Evolutionary conservation across 2,888 invertebrate species (phyloP).

Genomic region (Amphipyra tragopoginis): DNA sequence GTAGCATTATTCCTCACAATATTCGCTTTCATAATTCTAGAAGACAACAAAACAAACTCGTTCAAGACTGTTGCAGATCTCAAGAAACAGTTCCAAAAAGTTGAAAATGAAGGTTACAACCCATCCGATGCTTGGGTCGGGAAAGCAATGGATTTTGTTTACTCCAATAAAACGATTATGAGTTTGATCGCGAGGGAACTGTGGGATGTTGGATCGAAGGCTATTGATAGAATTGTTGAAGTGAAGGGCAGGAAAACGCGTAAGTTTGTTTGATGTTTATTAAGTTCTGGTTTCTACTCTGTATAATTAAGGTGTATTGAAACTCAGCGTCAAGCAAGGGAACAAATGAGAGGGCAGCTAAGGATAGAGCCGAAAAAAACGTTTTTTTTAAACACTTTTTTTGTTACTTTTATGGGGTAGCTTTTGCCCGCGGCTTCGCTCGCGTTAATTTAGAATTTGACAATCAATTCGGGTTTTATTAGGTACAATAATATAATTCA

Average conservation of each 20-base stretch:
- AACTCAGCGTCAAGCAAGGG: no score
- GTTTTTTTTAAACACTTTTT: no score
- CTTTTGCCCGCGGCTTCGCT: no score
- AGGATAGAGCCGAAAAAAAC: no score
- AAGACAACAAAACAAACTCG: constrained; percentile 59
- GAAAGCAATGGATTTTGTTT: constrained; percentile 81
- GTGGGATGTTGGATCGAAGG: constrained; percentile 80
- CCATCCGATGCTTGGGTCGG: constrained; percentile 75
- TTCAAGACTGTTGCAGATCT: constrained; percentile 73
- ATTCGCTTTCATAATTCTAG: constrained; percentile 55
- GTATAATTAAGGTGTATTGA: background rate
- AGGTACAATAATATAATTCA: no score
- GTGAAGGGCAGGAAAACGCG: constrained; percentile 22
- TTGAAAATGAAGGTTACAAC: constrained; percentile 66
- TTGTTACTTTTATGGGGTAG: no score
- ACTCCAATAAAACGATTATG: constrained; percentile 82
- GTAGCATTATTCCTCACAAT: constrained; percentile 49
- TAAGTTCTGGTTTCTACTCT: background rate
- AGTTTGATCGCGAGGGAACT: constrained; percentile 78
- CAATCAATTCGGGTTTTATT: no score
- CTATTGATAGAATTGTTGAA: constrained; percentile 68
- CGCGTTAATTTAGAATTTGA: no score
- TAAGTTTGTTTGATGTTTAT: constrained; percentile 19
- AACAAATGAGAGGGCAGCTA: no score
- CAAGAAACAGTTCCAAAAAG: constrained; percentile 63